These are phyloP conservation scores for Sebastes taczanowskii DNA, from an alignment of 2,797 vertebrate species.

Conservation along the genomic window DNA sequence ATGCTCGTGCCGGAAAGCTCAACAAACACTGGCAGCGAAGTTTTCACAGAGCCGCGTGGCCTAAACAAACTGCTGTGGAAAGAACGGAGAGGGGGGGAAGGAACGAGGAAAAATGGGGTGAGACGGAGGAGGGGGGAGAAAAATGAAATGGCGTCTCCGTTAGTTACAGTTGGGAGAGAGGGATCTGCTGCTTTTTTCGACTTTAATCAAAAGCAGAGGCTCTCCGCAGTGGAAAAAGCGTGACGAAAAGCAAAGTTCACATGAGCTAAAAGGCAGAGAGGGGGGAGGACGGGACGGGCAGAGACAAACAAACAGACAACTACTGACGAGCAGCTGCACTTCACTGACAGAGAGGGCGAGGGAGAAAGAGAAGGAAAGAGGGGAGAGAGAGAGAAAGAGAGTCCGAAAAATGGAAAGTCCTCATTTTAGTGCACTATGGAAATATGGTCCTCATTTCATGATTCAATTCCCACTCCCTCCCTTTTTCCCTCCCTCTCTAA, in stretches of 20 bases:
- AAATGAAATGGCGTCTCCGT: constrained; percentile 66
- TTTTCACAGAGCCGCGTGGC: constrained; percentile 77
- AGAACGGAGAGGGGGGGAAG: constrained; percentile 22
- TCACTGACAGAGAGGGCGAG: constrained; percentile 18
- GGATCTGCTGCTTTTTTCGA: constrained; percentile 52
- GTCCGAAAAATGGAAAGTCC: constrained; percentile 76
- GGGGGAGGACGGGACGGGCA: constrained; percentile 7
- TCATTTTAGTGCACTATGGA: constrained; percentile 73
- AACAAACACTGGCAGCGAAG: constrained; percentile 77
- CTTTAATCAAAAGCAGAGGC: constrained; percentile 82
- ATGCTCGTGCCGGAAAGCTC: constrained; percentile 74
- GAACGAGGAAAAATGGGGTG: constrained; percentile 5
- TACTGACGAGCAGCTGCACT: constrained; percentile 70
- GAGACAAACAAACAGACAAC: constrained; percentile 76
- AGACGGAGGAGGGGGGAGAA: background rate
- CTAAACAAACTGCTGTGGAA: constrained; percentile 77
- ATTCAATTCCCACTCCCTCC: constrained; percentile 77
- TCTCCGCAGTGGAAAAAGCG: constrained; percentile 71
- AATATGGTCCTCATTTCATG: constrained; percentile 85
- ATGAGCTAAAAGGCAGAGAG: constrained; percentile 74
- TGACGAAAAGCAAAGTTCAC: constrained; percentile 79
- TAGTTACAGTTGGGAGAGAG: constrained; percentile 49
- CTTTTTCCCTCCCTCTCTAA: constrained; percentile 58
- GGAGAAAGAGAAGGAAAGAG: constrained; percentile 11
- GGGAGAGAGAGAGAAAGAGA: constrained; percentile 15